phyloP scores from a whole-genome alignment of 2,888 invertebrate species.

The Melinopterus prodromus region DNA sequence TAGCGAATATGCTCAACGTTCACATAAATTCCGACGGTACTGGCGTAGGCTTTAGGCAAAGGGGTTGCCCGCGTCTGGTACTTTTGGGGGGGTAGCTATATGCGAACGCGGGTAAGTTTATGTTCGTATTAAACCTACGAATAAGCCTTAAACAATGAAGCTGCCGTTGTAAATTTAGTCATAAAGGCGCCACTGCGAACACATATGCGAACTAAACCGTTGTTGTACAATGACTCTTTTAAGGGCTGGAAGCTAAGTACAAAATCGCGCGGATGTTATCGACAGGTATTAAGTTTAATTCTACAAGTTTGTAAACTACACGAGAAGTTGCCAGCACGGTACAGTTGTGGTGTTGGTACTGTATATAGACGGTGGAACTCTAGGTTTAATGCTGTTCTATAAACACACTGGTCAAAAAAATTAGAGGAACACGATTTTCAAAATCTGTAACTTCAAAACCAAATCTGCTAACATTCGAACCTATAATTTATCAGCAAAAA shows the following conservation, averaged over 20 bases:
- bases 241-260: not conserved
- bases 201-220: not conserved
- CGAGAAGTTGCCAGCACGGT: not conserved
- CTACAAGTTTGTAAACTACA: not conserved
- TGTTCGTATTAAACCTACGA: not conserved
- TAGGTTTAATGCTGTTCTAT: not conserved
- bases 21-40: not conserved
- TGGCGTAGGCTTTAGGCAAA: not conserved
- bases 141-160: not conserved
- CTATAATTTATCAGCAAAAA: too few species aligned
- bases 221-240: not conserved
- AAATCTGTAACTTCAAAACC: too few species aligned
- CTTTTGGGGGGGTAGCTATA: not conserved
- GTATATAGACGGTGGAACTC: not conserved
- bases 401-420: too few species aligned
- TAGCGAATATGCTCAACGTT: not conserved
- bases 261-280: not conserved
- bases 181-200: not conserved
- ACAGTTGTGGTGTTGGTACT: not conserved
- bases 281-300: not conserved
- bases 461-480: too few species aligned
- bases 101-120: not conserved
- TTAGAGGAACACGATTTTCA: too few species aligned
- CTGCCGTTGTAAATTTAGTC: not conserved
- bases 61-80: not conserved